phyloP scores from a whole-genome alignment of 2,888 invertebrate genomes.

The Dioctria rufipes region DNA sequence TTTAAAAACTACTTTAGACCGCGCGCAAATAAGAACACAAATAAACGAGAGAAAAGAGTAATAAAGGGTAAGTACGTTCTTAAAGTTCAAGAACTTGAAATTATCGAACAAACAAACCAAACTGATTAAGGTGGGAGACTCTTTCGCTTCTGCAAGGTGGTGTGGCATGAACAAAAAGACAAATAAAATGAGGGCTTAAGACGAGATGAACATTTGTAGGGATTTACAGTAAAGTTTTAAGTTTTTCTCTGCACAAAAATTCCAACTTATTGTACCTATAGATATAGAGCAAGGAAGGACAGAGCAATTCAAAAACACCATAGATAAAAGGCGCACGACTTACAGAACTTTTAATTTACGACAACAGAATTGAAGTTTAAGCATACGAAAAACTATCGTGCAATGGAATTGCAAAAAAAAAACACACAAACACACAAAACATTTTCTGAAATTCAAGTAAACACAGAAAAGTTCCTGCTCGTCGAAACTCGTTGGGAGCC shows the following conservation, averaged over 20 bases:
- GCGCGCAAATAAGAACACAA: constrained; percentile 44
- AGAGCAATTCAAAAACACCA: neutral
- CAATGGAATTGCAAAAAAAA: constrained; percentile 10
- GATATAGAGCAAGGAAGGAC: neutral
- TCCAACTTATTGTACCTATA: neutral
- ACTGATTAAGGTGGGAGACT: constrained; percentile 49
- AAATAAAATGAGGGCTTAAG: constrained; percentile 52
- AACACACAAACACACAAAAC: constrained; percentile 15
- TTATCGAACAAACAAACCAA: constrained; percentile 55
- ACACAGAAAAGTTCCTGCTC: constrained; percentile 15
- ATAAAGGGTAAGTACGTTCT: constrained; percentile 49
- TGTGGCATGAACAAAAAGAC: constrained; percentile 40
- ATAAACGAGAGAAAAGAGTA: constrained; percentile 35
- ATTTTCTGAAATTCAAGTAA: constrained; percentile 14
- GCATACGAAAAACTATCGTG: neutral
- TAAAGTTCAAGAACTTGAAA: constrained; percentile 54
- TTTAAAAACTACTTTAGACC: constrained; percentile 43
- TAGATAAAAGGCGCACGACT: constrained; percentile 30
- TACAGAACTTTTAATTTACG: constrained; percentile 51
- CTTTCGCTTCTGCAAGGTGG: constrained; percentile 11
- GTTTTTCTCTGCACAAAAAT: constrained; percentile 17
- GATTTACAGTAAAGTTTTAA: constrained; percentile 51
- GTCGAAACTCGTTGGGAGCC: neutral
- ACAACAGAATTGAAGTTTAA: constrained; percentile 39
- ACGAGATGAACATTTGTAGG: constrained; percentile 54